Conservation (phyloP, 2,113 vertebrate genomes). For the Saguinus imperator region DNA sequence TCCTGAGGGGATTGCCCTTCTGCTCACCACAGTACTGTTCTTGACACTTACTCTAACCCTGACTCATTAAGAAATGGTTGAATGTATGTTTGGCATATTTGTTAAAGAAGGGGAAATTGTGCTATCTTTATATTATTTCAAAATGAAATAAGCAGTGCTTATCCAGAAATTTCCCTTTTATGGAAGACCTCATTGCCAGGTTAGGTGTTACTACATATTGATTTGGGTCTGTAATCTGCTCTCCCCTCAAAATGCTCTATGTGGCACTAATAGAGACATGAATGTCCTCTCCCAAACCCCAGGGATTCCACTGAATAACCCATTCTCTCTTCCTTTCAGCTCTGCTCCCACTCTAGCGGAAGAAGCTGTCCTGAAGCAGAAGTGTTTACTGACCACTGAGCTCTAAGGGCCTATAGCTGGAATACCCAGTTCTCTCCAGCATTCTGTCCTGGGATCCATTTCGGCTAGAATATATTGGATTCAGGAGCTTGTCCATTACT, state of each 20-base stretch:
- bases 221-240: neutral
- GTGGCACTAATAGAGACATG: neutral
- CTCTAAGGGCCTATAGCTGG: slow-evolving; percentile 85
- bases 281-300: neutral
- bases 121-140: neutral
- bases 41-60: neutral
- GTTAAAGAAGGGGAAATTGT: neutral
- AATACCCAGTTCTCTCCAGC: slow-evolving; percentile 13
- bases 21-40: neutral
- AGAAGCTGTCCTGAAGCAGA: slow-evolving; percentile 82
- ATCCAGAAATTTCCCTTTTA: neutral
- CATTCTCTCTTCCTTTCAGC: slow-evolving; percentile 69
- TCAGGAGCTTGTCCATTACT: slow-evolving; percentile 1
- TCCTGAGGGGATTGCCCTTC: neutral
- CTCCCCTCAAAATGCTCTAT: accelerated
- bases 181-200: neutral
- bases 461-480: neutral
- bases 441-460: slow-evolving; percentile 55
- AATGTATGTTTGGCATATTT: neutral
- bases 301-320: neutral
- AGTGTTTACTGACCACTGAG: slow-evolving; percentile 96
- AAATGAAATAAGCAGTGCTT: neutral
- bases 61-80: neutral
- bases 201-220: neutral
- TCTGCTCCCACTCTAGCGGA: slow-evolving; percentile 58